Conservation (phyloP, 2,113 vertebrate species). For the Harpagus bidentatus region DNA sequence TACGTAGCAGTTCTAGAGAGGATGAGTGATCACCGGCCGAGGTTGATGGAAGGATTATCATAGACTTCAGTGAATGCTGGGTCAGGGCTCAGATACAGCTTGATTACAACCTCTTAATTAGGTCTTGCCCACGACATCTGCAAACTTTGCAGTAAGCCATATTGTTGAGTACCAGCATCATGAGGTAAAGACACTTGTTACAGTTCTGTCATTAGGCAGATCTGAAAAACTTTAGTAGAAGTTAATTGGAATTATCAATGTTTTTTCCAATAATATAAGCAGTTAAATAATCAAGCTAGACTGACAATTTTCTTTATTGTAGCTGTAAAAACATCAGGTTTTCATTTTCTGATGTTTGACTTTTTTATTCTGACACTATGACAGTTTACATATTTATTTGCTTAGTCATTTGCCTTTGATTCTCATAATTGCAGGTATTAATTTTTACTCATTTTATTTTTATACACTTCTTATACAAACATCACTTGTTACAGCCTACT, state of each 20-base stretch:
- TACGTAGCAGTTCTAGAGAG: accelerated
- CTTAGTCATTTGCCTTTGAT: not conserved
- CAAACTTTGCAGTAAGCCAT: slow-evolving; percentile 23
- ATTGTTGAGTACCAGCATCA: not conserved
- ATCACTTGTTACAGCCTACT: not conserved
- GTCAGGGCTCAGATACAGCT: not conserved
- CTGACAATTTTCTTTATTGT: too few species aligned
- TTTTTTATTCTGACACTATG: not conserved
- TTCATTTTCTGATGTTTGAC: not conserved
- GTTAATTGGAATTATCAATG: not conserved
- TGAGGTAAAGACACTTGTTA: not conserved
- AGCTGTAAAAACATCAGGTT: not conserved
- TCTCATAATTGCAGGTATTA: not conserved
- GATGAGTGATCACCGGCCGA: accelerated
- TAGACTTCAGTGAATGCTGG: not conserved
- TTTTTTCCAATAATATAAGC: not conserved
- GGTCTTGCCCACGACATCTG: not conserved
- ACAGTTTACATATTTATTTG: not conserved
- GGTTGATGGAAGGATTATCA: not conserved
- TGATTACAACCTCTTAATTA: not conserved
- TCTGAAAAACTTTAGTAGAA: not conserved
- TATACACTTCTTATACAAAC: not conserved
- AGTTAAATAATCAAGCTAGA: not conserved
- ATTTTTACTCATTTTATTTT: not conserved
- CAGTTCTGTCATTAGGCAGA: not conserved